Evolutionary conservation across 1,140 invertebrate genomes (phyloP).

Genomic region (Trialeurodes vaporariorum): DNA sequence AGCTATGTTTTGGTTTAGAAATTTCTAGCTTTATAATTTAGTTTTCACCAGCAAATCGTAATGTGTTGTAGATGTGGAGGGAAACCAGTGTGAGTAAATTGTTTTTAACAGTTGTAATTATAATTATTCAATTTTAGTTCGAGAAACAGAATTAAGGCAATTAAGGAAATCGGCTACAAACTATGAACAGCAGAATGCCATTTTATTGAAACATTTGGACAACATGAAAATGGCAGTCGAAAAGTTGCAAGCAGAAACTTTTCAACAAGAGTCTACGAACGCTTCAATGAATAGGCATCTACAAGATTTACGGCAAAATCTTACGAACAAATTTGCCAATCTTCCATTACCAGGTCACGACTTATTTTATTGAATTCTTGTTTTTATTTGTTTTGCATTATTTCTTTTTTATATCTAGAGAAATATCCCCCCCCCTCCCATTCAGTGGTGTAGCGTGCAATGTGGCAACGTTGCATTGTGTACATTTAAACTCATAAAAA

Average conservation of each 20-base stretch:
- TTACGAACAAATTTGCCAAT: slow-evolving; percentile 50
- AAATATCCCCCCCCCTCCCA: too few species aligned
- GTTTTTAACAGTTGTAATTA: not conserved
- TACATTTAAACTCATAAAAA: too few species aligned
- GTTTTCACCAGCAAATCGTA: too few species aligned
- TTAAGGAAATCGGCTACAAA: slow-evolving; percentile 84
- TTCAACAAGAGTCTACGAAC: slow-evolving; percentile 66
- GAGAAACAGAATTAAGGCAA: slow-evolving; percentile 79
- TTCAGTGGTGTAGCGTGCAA: too few species aligned
- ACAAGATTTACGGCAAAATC: slow-evolving; percentile 50
- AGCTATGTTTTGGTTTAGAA: not conserved
- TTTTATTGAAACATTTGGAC: slow-evolving; percentile 86
- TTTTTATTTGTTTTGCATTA: too few species aligned
- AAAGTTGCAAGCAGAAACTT: slow-evolving; percentile 58
- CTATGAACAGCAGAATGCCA: slow-evolving; percentile 88
- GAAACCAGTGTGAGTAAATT: not conserved
- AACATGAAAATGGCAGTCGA: slow-evolving; percentile 68
- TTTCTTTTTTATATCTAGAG: too few species aligned
- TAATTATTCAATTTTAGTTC: slow-evolving; percentile 37
- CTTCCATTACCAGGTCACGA: slow-evolving; percentile 61
- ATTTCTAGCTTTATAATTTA: not conserved
- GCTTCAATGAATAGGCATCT: slow-evolving; percentile 63
- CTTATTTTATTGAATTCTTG: too few species aligned
- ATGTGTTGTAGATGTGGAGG: not conserved
- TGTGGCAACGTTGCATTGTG: too few species aligned